phyloP scores from a whole-genome alignment of 2,113 vertebrate genomes.

The Phrynocephalus versicolor region DNA sequence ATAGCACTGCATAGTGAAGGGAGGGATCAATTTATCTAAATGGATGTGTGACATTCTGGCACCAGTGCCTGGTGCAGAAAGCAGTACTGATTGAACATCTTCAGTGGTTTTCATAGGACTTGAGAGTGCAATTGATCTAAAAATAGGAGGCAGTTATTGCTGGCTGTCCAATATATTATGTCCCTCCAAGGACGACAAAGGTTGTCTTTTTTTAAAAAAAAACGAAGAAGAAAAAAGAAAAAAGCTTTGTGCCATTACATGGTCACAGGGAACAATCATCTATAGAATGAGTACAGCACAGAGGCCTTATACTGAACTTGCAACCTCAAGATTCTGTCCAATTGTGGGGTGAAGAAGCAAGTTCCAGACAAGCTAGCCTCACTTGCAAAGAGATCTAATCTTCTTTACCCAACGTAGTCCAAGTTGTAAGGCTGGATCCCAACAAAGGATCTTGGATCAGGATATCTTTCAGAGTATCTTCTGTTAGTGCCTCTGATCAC shows the following conservation, averaged over 20 bases:
- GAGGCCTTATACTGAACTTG: neutral
- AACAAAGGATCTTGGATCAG: neutral
- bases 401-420: neutral
- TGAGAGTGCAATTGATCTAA: neutral
- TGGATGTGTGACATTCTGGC: neutral
- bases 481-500: neutral
- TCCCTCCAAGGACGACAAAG: slow-evolving; percentile 9
- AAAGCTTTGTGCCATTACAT: neutral
- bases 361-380: neutral
- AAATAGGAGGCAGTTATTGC: slow-evolving; percentile 13
- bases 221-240: neutral
- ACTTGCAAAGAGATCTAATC: neutral
- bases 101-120: slow-evolving; percentile 4
- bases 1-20: slow-evolving; percentile 19
- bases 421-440: neutral
- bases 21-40: slow-evolving; percentile 13
- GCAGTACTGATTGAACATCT: slow-evolving; percentile 9
- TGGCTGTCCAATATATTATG: neutral
- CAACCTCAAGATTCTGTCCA: neutral
- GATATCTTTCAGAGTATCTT: no score
- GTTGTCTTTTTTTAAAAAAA: neutral
- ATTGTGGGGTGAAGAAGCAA: neutral
- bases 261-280: neutral
- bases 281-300: neutral
- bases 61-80: neutral